A percentile compares a stretch with the other conserved stretches of the same genome.
These are phyloP conservation scores for Eupithecia subfuscata DNA, from an alignment of 2,888 invertebrate species.

Conservation along the genomic window DNA sequence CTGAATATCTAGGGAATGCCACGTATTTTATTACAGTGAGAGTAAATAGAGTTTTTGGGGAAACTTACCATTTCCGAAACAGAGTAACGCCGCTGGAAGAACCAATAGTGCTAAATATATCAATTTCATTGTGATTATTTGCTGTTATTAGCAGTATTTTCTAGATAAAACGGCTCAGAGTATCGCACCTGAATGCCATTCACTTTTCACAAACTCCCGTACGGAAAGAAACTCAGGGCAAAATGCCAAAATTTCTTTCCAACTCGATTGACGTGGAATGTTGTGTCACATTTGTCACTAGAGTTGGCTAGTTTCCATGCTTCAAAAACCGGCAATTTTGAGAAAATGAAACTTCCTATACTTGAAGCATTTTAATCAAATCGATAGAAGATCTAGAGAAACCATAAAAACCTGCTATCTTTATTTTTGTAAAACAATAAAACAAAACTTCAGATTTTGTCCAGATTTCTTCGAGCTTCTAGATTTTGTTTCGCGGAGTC, in stretches of 20 bases:
- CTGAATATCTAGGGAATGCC: slow-evolving; percentile 62
- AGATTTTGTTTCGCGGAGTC: background rate
- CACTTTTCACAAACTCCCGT: slow-evolving; percentile 72
- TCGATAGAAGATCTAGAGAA: background rate
- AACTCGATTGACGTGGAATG: slow-evolving; percentile 84
- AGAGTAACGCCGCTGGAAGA: slow-evolving; percentile 88
- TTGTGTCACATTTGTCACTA: slow-evolving; percentile 62
- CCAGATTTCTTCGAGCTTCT: background rate
- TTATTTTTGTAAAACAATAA: background rate
- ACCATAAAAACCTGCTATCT: background rate
- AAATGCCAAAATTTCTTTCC: slow-evolving; percentile 79
- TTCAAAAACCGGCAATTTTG: slow-evolving; percentile 41
- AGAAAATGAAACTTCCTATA: background rate
- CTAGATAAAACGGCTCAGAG: slow-evolving; percentile 56
- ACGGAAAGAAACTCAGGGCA: slow-evolving; percentile 63
- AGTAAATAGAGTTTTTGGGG: slow-evolving; percentile 50
- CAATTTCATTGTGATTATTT: slow-evolving; percentile 86
- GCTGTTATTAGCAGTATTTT: slow-evolving; percentile 50
- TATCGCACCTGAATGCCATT: slow-evolving; percentile 69
- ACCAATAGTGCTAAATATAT: slow-evolving; percentile 86
- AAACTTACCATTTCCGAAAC: slow-evolving; percentile 89
- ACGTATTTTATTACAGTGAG: slow-evolving; percentile 65
- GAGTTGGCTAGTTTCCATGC: slow-evolving; percentile 50
- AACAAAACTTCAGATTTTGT: background rate
- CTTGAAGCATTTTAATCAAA: background rate